A percentile compares a stretch with the other conserved stretches of the same genome.
These are phyloP conservation scores for Diuraphis noxia DNA, from an alignment of 1,140 invertebrate genomes.

Conservation along the genomic window DNA sequence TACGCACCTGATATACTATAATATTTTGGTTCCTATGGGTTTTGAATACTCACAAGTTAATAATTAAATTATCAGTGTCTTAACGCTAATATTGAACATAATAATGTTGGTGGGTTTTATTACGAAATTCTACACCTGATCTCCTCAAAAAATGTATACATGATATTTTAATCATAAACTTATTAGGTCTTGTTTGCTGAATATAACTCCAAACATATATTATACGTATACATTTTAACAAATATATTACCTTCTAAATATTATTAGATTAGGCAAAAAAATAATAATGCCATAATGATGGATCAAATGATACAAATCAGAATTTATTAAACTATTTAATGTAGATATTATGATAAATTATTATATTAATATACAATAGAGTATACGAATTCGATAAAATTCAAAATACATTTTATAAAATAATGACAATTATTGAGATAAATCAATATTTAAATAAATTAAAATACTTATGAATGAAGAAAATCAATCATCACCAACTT, in stretches of 20 bases:
- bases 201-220: neutral
- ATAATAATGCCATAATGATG: neutral
- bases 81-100: neutral
- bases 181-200: neutral
- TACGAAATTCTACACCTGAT: neutral
- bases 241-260: neutral
- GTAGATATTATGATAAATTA: neutral
- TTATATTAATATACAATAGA: neutral
- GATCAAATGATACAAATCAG: neutral
- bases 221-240: neutral
- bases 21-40: neutral
- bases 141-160: neutral
- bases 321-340: no score
- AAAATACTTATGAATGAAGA: neutral
- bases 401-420: neutral
- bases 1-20: neutral
- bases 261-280: neutral
- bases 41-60: neutral
- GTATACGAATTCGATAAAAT: neutral
- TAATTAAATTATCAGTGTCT: neutral
- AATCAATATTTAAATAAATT: no score
- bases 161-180: neutral
- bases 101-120: neutral
- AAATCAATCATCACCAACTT: neutral
- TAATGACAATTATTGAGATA: no score